Percentiles rank a stretch among this genome's conserved stretches.
Conservation (phyloP, 2,888 invertebrate species). For the Protonemura montana region DNA sequence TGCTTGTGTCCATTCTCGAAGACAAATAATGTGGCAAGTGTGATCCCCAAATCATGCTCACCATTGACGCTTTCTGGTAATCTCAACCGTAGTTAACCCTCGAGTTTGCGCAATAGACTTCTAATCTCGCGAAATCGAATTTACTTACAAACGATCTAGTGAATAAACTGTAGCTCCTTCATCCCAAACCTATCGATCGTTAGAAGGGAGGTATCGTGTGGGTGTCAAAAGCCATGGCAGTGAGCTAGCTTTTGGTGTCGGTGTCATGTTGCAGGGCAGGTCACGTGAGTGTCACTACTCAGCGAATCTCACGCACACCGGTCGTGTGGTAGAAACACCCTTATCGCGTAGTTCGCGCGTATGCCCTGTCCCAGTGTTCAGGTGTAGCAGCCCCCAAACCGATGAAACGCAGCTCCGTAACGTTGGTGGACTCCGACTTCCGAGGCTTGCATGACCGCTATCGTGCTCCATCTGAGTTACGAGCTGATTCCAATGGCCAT, state of each 20-base stretch:
- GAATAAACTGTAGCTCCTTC: background rate
- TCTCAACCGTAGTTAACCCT: background rate
- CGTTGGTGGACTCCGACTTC: too few species aligned
- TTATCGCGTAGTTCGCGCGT: background rate
- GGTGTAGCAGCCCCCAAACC: too few species aligned
- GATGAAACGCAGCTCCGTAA: too few species aligned
- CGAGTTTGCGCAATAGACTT: background rate
- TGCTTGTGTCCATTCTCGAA: too few species aligned
- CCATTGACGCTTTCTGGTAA: background rate
- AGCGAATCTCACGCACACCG: background rate
- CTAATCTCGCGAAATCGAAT: background rate
- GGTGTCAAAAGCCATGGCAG: background rate
- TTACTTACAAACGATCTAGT: background rate
- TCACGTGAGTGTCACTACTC: background rate
- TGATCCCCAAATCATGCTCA: background rate
- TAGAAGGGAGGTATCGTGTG: background rate
- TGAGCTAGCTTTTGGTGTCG: background rate
- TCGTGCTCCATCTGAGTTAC: background rate
- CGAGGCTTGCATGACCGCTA: background rate
- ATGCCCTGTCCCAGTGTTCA: background rate
- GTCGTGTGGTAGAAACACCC: background rate
- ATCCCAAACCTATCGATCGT: background rate
- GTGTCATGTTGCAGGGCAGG: background rate
- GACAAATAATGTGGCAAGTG: too few species aligned
- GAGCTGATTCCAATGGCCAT: conserved; percentile 12